Conservation (phyloP, 2,113 vertebrate genomes). For the Paralichthys olivaceus region DNA sequence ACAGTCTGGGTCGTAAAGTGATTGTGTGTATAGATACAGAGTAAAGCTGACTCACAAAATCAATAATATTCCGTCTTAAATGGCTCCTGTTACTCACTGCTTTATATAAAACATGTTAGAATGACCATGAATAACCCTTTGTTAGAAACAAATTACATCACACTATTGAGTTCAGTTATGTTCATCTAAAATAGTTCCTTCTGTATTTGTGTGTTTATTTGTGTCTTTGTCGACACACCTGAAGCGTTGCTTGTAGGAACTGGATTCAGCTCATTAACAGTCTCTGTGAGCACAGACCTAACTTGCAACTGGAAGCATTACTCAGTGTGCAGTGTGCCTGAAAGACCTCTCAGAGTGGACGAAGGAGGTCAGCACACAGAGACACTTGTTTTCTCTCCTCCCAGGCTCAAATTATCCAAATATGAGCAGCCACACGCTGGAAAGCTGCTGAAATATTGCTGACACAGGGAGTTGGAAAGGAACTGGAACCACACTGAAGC, state of each 20-base stretch:
- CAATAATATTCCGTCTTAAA: constrained; percentile 25
- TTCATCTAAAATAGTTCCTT: not conserved
- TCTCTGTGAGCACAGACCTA: constrained; percentile 36
- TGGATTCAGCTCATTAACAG: constrained; percentile 48
- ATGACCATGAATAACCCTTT: constrained; percentile 29
- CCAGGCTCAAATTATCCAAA: constrained; percentile 51
- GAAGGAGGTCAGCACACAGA: constrained; percentile 53
- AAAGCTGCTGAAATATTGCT: constrained; percentile 58
- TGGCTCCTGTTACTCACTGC: constrained; percentile 8
- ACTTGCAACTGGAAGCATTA: constrained; percentile 20
- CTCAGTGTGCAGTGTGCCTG: constrained; percentile 37
- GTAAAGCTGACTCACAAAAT: constrained; percentile 48
- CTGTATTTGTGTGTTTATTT: not conserved
- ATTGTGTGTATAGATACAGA: constrained; percentile 1
- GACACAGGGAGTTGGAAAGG: constrained; percentile 44
- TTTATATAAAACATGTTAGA: not conserved
- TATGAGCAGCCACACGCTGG: constrained; percentile 52
- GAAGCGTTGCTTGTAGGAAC: not conserved
- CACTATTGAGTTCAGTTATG: not conserved
- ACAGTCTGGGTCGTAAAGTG: constrained; percentile 43
- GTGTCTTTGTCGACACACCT: constrained; percentile 10
- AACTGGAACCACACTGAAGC: constrained; percentile 45
- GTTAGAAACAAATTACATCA: constrained; percentile 5
- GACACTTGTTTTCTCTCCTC: constrained; percentile 55
- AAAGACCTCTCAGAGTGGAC: constrained; percentile 65